Evolutionary conservation across 2,797 vertebrate species (phyloP), one percentile per base, ranked within the genome.

Genomic region (Apogon hyalosoma): DNA sequence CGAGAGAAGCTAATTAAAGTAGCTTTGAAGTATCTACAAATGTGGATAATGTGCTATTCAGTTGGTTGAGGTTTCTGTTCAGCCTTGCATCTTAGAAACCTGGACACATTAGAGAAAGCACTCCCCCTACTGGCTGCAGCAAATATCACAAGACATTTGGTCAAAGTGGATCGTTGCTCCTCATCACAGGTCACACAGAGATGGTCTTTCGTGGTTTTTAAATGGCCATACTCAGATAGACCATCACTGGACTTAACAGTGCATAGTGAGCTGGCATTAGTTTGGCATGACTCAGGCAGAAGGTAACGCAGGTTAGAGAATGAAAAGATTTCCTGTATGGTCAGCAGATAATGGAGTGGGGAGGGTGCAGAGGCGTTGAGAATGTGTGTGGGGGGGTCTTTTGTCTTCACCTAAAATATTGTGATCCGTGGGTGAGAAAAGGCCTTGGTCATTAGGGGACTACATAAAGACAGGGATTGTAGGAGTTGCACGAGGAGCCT

Each of bases 401-500:
- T 92, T 91, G 90, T 92, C 84, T 84, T 71, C 74, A 71, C 75
- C 75, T 86, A 87, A 93, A 93, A 92, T 92, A 92, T 93, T 93
- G 91, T 90, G 90, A 91, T 92, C 88, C 47, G 63, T 78, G 91
- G 87, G 90, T 90, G 87, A 92, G 84, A 92, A 88, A 90, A 82
- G 82, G 57, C 82, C 60, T 51, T 76, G 86, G 90, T 92, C 91
- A 92, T 93, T 92, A 92, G 87, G 65, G 43, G 55, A 69, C 75
- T 51, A 77, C 83, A 88, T 89, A 91, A 92, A 92, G 91, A 83
- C 86, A 64, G 87, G 84, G 83, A 82, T 80, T 90, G 92, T 90
- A 79, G 86, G 88, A 90, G 90, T 80, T 85, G 83, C 81, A 84
- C 73, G 80, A 86, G 79, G 81, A 89, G 81, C 89, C 82, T 87